Evolutionary conservation across 2,113 vertebrate species (phyloP), one percentile per base, ranked within the genome.

Genomic region (Dromiciops gliroides): DNA sequence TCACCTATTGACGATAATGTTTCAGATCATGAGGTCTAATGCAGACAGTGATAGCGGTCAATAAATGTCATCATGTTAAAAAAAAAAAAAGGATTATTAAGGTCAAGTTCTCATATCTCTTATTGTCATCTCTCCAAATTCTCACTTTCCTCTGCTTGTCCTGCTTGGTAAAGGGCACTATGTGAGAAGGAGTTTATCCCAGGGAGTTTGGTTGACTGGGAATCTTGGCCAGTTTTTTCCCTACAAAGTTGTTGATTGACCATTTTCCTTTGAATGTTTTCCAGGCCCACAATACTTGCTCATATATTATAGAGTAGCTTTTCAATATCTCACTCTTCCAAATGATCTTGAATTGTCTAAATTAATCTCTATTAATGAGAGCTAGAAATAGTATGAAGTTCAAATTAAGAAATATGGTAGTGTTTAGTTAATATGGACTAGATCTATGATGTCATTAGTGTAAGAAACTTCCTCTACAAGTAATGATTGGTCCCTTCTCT

Each of bases 41-140:
- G 0, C 3, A 22, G 14, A 53, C 51, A 88, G 48, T 31, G 23
- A 53, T 25, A 2, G 26, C 4, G 31, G 2, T 56, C 44, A 9
- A 3, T 50, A 49, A 89, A 49, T 48, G 23, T 22, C 83, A n/a
- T 10, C 0, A 19, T 5, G 3, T 50, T 23, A 28, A n/a, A n/a
- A n/a, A n/a, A n/a, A n/a, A n/a, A n/a, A n/a, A n/a, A n/a, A n/a
- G n/a, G 89, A 11, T 91, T 56, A 91, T 44, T 95, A 95, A 48
- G 89, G 25, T 50, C 0, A 75, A 67, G 90, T 3, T 56, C 2
- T 89, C 89, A 93, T 67, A 83, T 89, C 44, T 9, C 75, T 60
- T 94, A 92, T 67, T n/a, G 1, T 24, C 91, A 91, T 94, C 2
- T 95, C 93, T 44, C 67, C 93, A 51, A 14, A 91, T 93, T 93